Base-by-base conservation (phyloP, 2,888 invertebrate genomes). In the Morinoia aosen region DNA sequence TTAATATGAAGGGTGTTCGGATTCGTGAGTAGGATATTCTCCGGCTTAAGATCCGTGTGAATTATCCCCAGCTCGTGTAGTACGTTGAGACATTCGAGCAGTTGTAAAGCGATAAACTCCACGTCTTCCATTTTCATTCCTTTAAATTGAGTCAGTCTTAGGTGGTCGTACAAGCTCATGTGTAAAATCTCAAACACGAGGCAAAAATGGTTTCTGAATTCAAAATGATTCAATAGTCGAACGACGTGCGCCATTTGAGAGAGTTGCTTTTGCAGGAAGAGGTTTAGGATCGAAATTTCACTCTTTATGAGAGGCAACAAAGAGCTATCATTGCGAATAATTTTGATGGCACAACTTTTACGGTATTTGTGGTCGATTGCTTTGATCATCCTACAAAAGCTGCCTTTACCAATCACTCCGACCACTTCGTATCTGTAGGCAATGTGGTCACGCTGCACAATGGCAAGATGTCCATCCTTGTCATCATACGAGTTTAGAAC, bases 341-440 rank as follows among this genome's bases (percentile, higher is more conserved):
- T 57, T 93, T 93, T 93, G 33, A 93, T 57, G 33, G 93, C 93
- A 93, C 93, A 93, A 8, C 56, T 12, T 93, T 33, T 57, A 19
- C 25, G 56, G 93, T 57, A n/a, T 93, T 93, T 93, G 93, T 93
- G 93, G 19, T 93, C 93, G 2, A 93, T 57, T 56, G 93, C 93
- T 93, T 93, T 93, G 93, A 93, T 57, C 93, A 93, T 57, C 56
- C 57, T 56, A 57, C 57, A 93, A 33, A 93, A 93, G 57, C 57
- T 93, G 11, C 93, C 93, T 56, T 56, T 93, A 33, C 93, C 93
- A 2, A 93, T 14, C 33, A 56, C 58, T 57, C 57, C 56, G 19
- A 93, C 12, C 25, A 57, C 25, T 93, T 93, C 93, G 58, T 93
- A 93, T 56, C 93, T 56, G 93, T 93, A 93, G 57, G 93, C 93